phyloP scores from a whole-genome alignment of 2,113 vertebrate genomes.

The Eublepharis macularius region DNA sequence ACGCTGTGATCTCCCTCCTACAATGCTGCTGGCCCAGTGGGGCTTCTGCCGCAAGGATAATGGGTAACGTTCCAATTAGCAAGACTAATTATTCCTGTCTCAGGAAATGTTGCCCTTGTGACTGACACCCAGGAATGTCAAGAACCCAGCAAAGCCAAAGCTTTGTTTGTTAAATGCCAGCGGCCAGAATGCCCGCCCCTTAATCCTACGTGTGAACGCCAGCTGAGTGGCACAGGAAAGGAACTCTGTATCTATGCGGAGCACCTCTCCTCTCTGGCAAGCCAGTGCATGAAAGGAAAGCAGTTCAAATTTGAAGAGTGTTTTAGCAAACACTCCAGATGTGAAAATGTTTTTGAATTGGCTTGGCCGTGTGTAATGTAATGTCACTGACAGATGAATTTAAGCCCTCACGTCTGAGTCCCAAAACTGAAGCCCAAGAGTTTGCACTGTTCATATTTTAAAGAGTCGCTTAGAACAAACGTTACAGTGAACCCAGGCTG shows the following conservation, averaged over 20 bases:
- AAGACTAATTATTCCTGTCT: neutral
- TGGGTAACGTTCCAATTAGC: rapidly evolving
- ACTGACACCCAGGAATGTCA: rapidly evolving
- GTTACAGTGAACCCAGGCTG: too few relatives aligned
- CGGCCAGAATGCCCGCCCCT: neutral
- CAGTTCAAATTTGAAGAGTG: neutral
- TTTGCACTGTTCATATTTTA: too few relatives aligned
- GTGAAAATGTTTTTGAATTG: neutral
- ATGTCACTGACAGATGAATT: neutral
- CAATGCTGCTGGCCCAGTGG: rapidly evolving
- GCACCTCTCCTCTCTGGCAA: neutral
- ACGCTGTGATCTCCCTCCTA: neutral
- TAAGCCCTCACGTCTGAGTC: neutral
- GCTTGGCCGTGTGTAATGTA: neutral
- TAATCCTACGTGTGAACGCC: neutral
- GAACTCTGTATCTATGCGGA: neutral
- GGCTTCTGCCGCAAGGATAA: constrained; percentile 30
- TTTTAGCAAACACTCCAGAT: neutral
- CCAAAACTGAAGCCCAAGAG: neutral
- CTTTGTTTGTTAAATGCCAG: neutral
- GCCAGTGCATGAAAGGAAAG: neutral
- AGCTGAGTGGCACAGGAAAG: neutral
- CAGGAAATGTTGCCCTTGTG: neutral
- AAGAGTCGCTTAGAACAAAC: too few relatives aligned
- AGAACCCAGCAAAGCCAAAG: neutral